These are phyloP conservation scores for Sanderia malayensis DNA, from an alignment of 30 jellyfish, hydroid and myxozoan species.

Conservation along the genomic window DNA sequence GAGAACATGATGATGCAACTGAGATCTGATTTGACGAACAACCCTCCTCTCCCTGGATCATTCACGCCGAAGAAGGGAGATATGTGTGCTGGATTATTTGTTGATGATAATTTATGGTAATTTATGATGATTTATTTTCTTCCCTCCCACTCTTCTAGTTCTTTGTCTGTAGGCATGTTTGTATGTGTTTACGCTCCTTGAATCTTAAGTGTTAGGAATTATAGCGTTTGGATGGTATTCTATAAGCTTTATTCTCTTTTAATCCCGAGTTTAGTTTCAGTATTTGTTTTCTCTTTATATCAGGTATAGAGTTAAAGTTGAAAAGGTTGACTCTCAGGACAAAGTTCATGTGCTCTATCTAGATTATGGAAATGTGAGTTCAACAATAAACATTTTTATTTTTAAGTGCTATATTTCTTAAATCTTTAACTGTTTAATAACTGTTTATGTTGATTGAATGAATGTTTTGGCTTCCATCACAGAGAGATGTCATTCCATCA, in stretches of 20 bases:
- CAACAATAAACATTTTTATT: too few species aligned
- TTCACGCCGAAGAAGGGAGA: slow-evolving; percentile 85
- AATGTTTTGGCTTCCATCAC: slow-evolving; percentile 3
- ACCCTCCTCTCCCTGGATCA: slow-evolving; percentile 97
- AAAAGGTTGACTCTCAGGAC: slow-evolving; percentile 65
- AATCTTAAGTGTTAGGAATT: too few species aligned
- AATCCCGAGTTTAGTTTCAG: too few species aligned
- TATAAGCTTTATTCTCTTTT: too few species aligned
- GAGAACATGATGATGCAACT: slow-evolving; percentile 81
- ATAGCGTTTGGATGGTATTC: too few species aligned
- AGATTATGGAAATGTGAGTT: slow-evolving; percentile 87
- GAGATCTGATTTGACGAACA: slow-evolving; percentile 73
- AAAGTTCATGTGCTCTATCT: slow-evolving; percentile 74
- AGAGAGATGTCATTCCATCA: slow-evolving; percentile 80
- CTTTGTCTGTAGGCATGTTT: background rate
- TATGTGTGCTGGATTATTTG: slow-evolving; percentile 80
- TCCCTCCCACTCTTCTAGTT: background rate
- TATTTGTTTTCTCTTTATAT: background rate
- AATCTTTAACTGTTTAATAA: background rate
- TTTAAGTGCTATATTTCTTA: background rate
- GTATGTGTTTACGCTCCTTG: too few species aligned
- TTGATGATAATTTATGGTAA: slow-evolving; percentile 86
- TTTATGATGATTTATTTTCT: background rate
- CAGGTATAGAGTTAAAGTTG: slow-evolving; percentile 92
- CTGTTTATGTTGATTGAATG: too few species aligned